These are phyloP conservation scores for Forbesichthys agassizii DNA, from an alignment of 2,113 vertebrate genomes.

Conservation along the genomic window DNA sequence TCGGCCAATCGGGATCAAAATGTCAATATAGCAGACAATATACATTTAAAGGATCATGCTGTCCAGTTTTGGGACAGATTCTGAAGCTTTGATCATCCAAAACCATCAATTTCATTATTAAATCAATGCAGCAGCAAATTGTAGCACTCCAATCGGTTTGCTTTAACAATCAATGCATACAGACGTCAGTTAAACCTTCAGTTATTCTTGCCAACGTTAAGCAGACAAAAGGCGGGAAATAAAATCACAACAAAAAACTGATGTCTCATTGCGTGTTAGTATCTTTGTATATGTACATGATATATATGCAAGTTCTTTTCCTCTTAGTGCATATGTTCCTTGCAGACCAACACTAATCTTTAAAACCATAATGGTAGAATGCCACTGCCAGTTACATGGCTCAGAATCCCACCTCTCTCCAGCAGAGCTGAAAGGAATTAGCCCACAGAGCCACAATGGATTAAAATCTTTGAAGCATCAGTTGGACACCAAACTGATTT, in stretches of 20 bases:
- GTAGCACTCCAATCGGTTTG: constrained; percentile 68
- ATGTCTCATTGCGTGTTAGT: constrained; percentile 77
- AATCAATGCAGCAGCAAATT: constrained; percentile 63
- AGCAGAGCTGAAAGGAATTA: constrained; percentile 55
- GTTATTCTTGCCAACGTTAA: constrained; percentile 66
- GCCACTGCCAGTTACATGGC: constrained; percentile 57
- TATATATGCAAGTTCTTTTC: constrained; percentile 77
- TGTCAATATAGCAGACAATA: constrained; percentile 57
- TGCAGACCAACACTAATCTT: constrained; percentile 73
- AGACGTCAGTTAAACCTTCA: constrained; percentile 68
- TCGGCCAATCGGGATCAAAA: constrained; percentile 64
- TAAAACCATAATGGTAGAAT: constrained; percentile 59
- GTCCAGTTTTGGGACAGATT: constrained; percentile 53
- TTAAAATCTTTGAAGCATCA: constrained; percentile 67
- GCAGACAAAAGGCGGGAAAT: constrained; percentile 41
- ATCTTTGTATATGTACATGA: constrained; percentile 80
- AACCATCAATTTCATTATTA: constrained; percentile 51
- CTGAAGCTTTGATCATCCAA: constrained; percentile 61
- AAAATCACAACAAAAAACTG: constrained; percentile 29
- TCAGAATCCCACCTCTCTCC: constrained; percentile 62
- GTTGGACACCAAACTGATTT: constrained; percentile 55
- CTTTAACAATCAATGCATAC: constrained; percentile 70
- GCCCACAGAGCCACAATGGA: constrained; percentile 55
- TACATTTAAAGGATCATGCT: constrained; percentile 50
- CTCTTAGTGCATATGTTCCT: constrained; percentile 80